Percentiles rank a stretch among this genome's conserved stretches.
These are phyloP conservation scores for Pipistrellus pipistrellus DNA, from an alignment of 2,797 vertebrate species.

Conservation along the genomic window DNA sequence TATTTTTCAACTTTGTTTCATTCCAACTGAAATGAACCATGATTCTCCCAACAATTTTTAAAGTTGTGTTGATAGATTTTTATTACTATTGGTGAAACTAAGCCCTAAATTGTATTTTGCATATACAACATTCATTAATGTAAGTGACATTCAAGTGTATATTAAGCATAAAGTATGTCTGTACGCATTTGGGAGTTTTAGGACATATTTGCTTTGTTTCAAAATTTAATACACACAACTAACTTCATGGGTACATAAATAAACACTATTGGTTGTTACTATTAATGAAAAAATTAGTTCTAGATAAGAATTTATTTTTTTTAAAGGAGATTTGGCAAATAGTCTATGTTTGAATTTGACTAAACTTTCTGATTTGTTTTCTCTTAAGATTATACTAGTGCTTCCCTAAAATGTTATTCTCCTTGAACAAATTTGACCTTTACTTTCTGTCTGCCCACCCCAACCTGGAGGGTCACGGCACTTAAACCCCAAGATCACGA, in stretches of 20 bases:
- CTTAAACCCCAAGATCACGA: background rate
- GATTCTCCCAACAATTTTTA: background rate
- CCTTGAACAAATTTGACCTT: slow-evolving; percentile 55
- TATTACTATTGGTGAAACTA: background rate
- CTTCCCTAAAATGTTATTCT: slow-evolving; percentile 4
- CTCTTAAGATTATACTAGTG: background rate
- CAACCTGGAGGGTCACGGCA: background rate
- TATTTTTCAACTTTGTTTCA: slow-evolving; percentile 46
- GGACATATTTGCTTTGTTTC: background rate
- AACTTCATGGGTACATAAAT: background rate
- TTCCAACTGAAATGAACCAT: background rate
- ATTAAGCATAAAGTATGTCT: background rate
- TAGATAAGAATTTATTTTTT: slow-evolving; percentile 15
- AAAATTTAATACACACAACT: background rate
- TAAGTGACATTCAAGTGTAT: background rate
- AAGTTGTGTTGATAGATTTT: slow-evolving; percentile 27
- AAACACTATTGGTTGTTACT: background rate
- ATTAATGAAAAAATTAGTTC: background rate
- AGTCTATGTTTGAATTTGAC: background rate
- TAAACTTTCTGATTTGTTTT: slow-evolving; percentile 20
- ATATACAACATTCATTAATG: background rate
- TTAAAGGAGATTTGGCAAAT: background rate
- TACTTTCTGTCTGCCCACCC: background rate
- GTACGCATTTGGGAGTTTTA: background rate
- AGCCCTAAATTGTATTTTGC: background rate